Base-by-base conservation (phyloP, 2,888 invertebrate genomes). In the Pyrrhia umbra region DNA sequence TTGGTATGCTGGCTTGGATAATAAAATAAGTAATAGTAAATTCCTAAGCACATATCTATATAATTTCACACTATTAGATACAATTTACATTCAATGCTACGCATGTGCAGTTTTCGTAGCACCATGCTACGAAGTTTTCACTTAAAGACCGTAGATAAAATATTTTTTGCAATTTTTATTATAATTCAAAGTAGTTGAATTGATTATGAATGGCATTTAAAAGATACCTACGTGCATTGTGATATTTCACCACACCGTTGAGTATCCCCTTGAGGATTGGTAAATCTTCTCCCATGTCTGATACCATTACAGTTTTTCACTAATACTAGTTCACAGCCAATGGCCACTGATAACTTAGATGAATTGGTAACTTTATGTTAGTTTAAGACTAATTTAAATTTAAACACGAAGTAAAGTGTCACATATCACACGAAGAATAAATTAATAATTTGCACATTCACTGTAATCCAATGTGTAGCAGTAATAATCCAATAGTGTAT, bases 191-290 rank as follows among this genome's bases (percentile, higher is more conserved):
- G 58, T 49, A 40, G 25, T 37, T 39, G 10, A 16, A 5, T 55
- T 2, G 25, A 49, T 47, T 1, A 51, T 13, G 40, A 52, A 34
- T 46, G 39, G 15, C 16, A 18, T 60, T 69, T 66, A 80, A 74
- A 83, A 81, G 86, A 95, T 95, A 98, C 98, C 95, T 98, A 98
- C 98, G 98, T 96, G 98, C 98, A 96, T 98, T 98, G 94, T 98
- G 98, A 94, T 98, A 98, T 94, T 97, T 97, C 92, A 98, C 97
- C 89, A 97, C 97, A 90, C 98, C 98, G 91, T 98, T 98, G 85
- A 98, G 96, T 94, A 98, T 98, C 89, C 98, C 97, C 94, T 98
- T 98, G 77, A 98, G 96, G 89, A 98, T 98, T 85, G 98, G 98
- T 94, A 98, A 96, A 95, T 98, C 98, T 96, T 98, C 98, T 91